phyloP scores from a whole-genome alignment of 2,888 invertebrate genomes.

The Lasioglossum figueresi region DNA sequence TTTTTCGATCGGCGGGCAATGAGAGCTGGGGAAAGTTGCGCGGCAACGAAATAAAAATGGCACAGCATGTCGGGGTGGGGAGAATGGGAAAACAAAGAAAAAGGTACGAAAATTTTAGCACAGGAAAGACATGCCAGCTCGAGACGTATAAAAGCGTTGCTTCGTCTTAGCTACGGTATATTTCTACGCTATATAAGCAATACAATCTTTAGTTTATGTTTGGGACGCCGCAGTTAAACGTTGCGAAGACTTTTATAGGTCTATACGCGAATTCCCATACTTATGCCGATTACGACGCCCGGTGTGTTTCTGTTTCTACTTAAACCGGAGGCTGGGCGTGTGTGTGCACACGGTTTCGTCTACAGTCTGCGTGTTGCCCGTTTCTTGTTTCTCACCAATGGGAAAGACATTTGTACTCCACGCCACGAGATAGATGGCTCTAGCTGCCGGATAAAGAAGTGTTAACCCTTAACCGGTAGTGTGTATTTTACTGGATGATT shows the following conservation, averaged over 20 bases:
- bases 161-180: constrained; percentile 70
- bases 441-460: constrained; percentile 41
- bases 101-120: constrained; percentile 30
- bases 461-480: constrained; percentile 52
- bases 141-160: constrained; percentile 69
- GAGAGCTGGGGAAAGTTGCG: not conserved
- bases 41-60: not conserved
- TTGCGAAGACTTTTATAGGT: constrained; percentile 80
- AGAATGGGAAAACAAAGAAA: constrained; percentile 9
- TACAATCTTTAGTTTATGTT: constrained; percentile 80
- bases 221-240: constrained; percentile 78
- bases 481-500: constrained; percentile 24
- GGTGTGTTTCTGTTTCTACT: constrained; percentile 54
- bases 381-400: constrained; percentile 20
- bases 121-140: constrained; percentile 34
- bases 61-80: not conserved
- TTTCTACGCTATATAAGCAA: constrained; percentile 79
- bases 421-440: constrained; percentile 35
- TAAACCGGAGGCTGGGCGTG: constrained; percentile 31
- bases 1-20: not conserved
- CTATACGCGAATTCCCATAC: constrained; percentile 75
- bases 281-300: constrained; percentile 70
- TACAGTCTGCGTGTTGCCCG: not conserved
- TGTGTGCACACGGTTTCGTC: constrained; percentile 11
- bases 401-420: constrained; percentile 19